Evolutionary conservation across 2,113 vertebrate genomes (phyloP), one percentile per base, ranked within the genome.

Genomic region (Xiphorhynchus elegans): DNA sequence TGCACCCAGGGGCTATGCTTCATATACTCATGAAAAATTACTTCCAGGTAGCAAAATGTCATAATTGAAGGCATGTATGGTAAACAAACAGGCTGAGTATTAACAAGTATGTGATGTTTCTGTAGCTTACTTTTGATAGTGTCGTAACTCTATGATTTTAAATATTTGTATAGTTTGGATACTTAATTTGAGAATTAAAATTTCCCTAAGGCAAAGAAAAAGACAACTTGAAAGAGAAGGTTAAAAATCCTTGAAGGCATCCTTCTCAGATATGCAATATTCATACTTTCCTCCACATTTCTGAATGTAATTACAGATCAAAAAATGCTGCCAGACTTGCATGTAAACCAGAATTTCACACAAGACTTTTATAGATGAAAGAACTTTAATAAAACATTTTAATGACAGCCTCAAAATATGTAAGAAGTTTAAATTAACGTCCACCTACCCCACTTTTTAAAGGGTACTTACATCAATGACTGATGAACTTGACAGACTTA

Each of bases 401-500:
- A 80, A 33, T 25, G 9, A 70, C 9, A 55, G 24, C 11, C 21
- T 70, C 64, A 87, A 52, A 84, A 18, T 7, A 82, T 0, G 9
- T 23, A 11, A 89, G 78, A 62, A 37, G 29, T 16, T 85, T 62
- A 69, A 70, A 58, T 7, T 50, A 62, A 70, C 13, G 17, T 3
- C 5, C 24, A 12, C 7, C 12, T 9, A 9, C 9, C 5, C 7
- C 31, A 47, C 6, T 63, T 93, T 94, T 63, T 78, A 73, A 75
- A 95, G 49, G n/a, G 40, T 73, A 98, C 99, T 98, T 94, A 99
- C 99, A 94, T 98, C 98, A 91, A 99, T 97, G 95, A 98, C 70
- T 25, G 98, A 98, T 84, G 98, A 95, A 87, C 95, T 95, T 13
- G 98, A 98, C 50, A 99, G 98, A 62, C 98, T 99, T 69, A 99